A percentile compares a stretch with the other conserved stretches of the same genome.
phyloP scores from a whole-genome alignment of 2,113 vertebrate species.

The Arothron firmamentum region DNA sequence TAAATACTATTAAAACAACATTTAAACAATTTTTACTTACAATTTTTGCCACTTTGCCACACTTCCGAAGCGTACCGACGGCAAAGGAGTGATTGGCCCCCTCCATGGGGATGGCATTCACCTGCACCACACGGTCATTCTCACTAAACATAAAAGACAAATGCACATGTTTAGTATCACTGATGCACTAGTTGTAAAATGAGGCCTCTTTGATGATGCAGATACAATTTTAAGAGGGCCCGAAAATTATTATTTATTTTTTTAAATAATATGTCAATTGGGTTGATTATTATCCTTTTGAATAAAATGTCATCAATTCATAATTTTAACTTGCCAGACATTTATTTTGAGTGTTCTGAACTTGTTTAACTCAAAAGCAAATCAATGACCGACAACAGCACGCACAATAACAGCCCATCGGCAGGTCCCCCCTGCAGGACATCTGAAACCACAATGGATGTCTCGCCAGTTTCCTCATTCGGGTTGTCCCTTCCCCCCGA shows the following conservation, averaged over 20 bases:
- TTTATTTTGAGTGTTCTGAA: too few species aligned
- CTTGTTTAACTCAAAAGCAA: not conserved
- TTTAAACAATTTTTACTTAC: constrained; percentile 74
- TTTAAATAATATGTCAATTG: too few species aligned
- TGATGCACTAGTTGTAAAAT: not conserved
- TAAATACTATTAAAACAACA: not conserved
- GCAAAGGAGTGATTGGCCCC: constrained; percentile 89
- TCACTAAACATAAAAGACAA: constrained; percentile 74
- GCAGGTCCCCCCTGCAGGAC: constrained; percentile 92
- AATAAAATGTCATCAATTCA: too few species aligned
- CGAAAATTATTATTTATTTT: too few species aligned
- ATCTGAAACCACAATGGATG: constrained; percentile 91
- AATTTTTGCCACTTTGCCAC: constrained; percentile 92
- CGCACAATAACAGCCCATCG: constrained; percentile 91
- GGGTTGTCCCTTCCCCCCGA: constrained; percentile 96
- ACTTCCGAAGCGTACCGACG: constrained; percentile 92
- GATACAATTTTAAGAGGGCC: too few species aligned
- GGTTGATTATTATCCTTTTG: too few species aligned
- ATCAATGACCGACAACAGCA: constrained; percentile 11
- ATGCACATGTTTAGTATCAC: not conserved
- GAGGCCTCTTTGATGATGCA: too few species aligned
- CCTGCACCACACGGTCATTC: constrained; percentile 89
- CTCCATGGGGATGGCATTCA: constrained; percentile 90
- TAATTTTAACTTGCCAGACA: too few species aligned
- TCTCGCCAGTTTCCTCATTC: constrained; percentile 92